Percentiles rank a stretch among this genome's conserved stretches.
phyloP scores from a whole-genome alignment of 2,888 invertebrate species.

The Tenthredo distinguenda region DNA sequence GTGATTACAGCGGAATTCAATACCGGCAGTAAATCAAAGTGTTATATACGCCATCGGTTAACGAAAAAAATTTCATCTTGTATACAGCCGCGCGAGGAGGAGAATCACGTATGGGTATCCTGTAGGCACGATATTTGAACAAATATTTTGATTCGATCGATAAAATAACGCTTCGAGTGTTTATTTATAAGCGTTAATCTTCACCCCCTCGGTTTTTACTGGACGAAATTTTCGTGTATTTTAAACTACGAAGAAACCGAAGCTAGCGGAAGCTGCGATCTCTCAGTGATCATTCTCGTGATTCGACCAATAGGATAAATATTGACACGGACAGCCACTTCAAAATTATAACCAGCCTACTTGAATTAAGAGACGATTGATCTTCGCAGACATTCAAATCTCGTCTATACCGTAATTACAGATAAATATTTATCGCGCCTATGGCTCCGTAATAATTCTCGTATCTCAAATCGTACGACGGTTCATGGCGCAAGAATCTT shows the following conservation, averaged over 20 bases:
- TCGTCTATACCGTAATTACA: background rate
- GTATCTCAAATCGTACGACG: background rate
- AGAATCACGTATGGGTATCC: no score
- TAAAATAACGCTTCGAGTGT: conserved; percentile 15
- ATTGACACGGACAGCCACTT: background rate
- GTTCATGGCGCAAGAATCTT: background rate
- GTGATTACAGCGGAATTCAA: background rate
- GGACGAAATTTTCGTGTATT: background rate
- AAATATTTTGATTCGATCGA: conserved; percentile 38
- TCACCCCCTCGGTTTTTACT: background rate
- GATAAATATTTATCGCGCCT: no score
- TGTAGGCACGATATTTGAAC: background rate
- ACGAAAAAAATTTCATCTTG: background rate
- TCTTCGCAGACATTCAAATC: background rate
- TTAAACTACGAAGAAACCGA: background rate
- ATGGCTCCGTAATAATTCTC: no score
- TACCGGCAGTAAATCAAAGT: background rate
- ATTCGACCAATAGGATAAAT: background rate
- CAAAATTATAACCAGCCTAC: no score
- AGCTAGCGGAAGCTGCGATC: background rate
- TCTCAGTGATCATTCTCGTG: background rate
- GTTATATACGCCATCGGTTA: background rate
- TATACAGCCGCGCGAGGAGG: background rate
- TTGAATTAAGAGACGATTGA: background rate
- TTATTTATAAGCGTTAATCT: conserved; percentile 37